A percentile compares a stretch with the other conserved stretches of the same genome.
phyloP scores from a whole-genome alignment of 2,113 vertebrate species.

The Nasalis larvatus region DNA sequence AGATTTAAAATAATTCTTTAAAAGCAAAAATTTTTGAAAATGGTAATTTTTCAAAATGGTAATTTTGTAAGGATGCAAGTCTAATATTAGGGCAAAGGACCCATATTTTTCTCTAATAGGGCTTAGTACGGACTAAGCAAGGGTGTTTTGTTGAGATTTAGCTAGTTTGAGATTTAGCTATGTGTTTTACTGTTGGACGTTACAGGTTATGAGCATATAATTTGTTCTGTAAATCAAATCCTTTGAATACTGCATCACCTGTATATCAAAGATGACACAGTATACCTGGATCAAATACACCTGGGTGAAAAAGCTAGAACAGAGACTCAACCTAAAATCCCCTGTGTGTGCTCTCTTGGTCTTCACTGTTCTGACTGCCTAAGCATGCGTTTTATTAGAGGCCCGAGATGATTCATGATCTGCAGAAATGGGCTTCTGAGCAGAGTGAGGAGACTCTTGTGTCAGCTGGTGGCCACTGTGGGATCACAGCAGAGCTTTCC shows the following conservation, averaged over 20 bases:
- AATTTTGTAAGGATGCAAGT: neutral
- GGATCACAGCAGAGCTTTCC: neutral
- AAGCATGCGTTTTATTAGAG: neutral
- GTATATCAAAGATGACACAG: neutral
- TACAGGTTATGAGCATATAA: neutral
- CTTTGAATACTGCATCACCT: neutral
- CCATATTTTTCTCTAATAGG: neutral
- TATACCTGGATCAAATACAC: neutral
- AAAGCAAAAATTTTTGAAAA: neutral
- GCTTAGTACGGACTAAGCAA: neutral
- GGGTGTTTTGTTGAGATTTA: neutral
- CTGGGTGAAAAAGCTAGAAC: neutral
- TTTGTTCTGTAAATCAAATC: neutral
- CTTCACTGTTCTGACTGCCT: neutral
- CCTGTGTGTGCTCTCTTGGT: neutral
- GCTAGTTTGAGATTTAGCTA: neutral
- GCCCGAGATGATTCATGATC: neutral
- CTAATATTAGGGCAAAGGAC: neutral
- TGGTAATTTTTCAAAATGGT: neutral
- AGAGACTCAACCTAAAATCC: neutral
- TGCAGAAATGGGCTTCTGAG: neutral
- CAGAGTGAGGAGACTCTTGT: neutral
- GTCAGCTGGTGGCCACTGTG: neutral
- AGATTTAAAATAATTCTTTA: neutral
- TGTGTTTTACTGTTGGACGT: neutral